Conservation (phyloP, 2,888 invertebrate species). For the Scaptomyza cyrtandrae region DNA sequence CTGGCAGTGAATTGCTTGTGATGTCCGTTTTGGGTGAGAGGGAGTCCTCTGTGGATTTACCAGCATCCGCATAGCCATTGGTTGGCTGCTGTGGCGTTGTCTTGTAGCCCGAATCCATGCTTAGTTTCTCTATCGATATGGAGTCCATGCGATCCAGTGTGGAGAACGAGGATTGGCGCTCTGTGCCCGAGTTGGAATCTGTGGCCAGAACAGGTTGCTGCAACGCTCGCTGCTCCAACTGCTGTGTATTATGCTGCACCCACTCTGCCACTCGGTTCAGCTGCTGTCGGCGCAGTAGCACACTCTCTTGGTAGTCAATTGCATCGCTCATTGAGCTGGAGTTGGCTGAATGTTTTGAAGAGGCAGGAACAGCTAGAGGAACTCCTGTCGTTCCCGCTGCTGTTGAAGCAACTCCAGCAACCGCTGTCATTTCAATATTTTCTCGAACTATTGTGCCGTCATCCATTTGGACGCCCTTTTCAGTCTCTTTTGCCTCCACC, state of each 20-base stretch:
- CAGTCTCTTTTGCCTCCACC: slow-evolving; percentile 69
- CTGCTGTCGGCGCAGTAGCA: slow-evolving; percentile 87
- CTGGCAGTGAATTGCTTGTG: slow-evolving; percentile 66
- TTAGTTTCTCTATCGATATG: slow-evolving; percentile 82
- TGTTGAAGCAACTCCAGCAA: neutral
- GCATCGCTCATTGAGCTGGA: slow-evolving; percentile 83
- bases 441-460: slow-evolving; percentile 16
- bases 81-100: slow-evolving; percentile 81
- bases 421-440: neutral
- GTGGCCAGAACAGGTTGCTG: slow-evolving; percentile 60
- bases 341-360: slow-evolving; percentile 80
- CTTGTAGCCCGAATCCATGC: slow-evolving; percentile 84
- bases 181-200: slow-evolving; percentile 72
- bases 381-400: neutral
- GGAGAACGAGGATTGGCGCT: slow-evolving; percentile 77
- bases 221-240: slow-evolving; percentile 81
- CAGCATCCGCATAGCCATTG: slow-evolving; percentile 71
- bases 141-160: slow-evolving; percentile 82
- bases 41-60: slow-evolving; percentile 80
- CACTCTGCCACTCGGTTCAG: slow-evolving; percentile 90
- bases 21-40: slow-evolving; percentile 79
- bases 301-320: slow-evolving; percentile 84
- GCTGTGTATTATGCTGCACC: slow-evolving; percentile 89
- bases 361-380: slow-evolving; percentile 35
- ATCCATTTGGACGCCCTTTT: slow-evolving; percentile 37